Conservation (phyloP, 2,797 vertebrate genomes). For the Karalla daura region DNA sequence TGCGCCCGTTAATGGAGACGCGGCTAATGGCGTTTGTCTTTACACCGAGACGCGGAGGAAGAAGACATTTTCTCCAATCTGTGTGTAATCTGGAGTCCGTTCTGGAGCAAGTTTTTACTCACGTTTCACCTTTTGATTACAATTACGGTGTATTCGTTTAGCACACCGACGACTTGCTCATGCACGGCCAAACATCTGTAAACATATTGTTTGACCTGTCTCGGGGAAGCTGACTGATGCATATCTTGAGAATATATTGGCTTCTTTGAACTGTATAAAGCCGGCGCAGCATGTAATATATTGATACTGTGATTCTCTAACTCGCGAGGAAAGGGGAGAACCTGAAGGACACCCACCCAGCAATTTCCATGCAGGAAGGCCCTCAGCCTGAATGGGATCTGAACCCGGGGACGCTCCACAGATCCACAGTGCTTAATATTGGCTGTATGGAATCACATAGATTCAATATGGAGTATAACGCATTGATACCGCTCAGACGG, state of each 20-base stretch:
- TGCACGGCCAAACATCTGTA: neutral
- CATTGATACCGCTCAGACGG: neutral
- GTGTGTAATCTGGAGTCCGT: neutral
- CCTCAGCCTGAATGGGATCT: too few species aligned
- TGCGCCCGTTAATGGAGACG: conserved; percentile 15
- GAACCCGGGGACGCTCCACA: too few species aligned
- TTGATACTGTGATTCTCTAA: too few species aligned
- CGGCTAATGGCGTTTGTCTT: neutral
- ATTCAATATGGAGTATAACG: neutral
- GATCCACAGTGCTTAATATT: too few species aligned
- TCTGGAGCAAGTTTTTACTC: too few species aligned
- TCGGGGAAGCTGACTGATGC: neutral
- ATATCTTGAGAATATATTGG: too few species aligned
- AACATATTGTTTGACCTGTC: neutral
- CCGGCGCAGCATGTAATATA: too few species aligned
- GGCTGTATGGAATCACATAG: neutral
- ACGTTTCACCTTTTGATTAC: too few species aligned
- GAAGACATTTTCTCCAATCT: neutral
- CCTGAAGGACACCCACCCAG: too few species aligned
- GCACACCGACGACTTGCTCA: neutral
- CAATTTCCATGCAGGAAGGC: too few species aligned
- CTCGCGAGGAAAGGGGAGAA: too few species aligned
- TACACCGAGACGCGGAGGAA: neutral
- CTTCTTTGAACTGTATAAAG: too few species aligned
- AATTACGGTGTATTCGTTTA: neutral